Conservation (phyloP, 2,113 vertebrate genomes). For the Sisor rabdophorus region DNA sequence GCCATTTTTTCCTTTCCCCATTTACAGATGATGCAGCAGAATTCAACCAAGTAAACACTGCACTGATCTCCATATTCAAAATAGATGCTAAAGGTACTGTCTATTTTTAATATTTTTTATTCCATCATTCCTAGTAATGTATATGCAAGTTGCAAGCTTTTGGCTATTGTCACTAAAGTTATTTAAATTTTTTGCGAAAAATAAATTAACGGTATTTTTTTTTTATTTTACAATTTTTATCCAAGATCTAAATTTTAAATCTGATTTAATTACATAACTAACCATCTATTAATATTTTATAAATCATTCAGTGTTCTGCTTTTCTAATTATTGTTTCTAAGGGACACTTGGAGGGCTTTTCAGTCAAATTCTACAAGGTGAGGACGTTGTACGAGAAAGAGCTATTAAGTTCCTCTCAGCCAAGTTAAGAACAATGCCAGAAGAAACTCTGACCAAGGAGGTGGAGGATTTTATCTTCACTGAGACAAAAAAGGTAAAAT, state of each 20-base stretch:
- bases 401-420: slow-evolving; percentile 93
- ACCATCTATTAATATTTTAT: background rate
- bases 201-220: too few relatives aligned
- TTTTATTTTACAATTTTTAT: too few relatives aligned
- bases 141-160: background rate
- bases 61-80: slow-evolving; percentile 95
- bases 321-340: slow-evolving; percentile 51
- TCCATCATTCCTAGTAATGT: background rate
- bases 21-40: slow-evolving; percentile 90
- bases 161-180: too few relatives aligned
- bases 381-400: slow-evolving; percentile 91
- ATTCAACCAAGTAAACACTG: slow-evolving; percentile 92
- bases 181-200: background rate
- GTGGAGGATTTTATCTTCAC: slow-evolving; percentile 89
- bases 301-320: background rate
- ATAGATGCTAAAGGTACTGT: slow-evolving; percentile 89
- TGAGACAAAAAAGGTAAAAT: slow-evolving; percentile 88
- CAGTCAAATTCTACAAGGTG: slow-evolving; percentile 95
- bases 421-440: slow-evolving; percentile 87
- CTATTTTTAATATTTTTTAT: background rate
- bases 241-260: too few relatives aligned
- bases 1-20: background rate
- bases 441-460: slow-evolving; percentile 93
- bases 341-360: slow-evolving; percentile 95
- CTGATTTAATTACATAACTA: too few relatives aligned